Conservation (phyloP, 2,888 invertebrate genomes). For the Pollenia griseotomentosa region DNA sequence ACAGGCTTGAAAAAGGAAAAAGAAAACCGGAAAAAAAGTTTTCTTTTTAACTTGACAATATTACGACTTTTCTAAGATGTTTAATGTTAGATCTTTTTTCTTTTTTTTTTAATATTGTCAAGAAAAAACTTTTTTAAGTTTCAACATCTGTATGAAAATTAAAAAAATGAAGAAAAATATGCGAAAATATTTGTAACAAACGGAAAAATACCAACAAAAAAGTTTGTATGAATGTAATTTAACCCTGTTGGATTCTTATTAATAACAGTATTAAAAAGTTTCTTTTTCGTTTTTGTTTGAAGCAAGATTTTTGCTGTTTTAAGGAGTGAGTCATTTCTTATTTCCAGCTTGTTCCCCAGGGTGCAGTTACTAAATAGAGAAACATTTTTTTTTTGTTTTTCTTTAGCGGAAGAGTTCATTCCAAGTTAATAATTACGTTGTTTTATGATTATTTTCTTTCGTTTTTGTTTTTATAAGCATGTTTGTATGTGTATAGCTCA, state of each 20-base stretch:
- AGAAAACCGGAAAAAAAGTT: slow-evolving; percentile 11
- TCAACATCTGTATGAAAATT: slow-evolving; percentile 54
- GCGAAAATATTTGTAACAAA: slow-evolving; percentile 28
- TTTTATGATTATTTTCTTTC: slow-evolving; percentile 27
- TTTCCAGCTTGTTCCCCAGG: slow-evolving; percentile 54
- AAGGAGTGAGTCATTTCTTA: slow-evolving; percentile 56
- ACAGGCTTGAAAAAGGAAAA: slow-evolving; percentile 7
- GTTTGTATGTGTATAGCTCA: neutral
- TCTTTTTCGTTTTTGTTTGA: slow-evolving; percentile 4
- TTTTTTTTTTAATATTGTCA: neutral
- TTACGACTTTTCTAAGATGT: slow-evolving; percentile 61
- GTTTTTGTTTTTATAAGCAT: slow-evolving; percentile 20
- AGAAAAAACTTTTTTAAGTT: slow-evolving; percentile 34
- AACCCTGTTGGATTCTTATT: slow-evolving; percentile 72
- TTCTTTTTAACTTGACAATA: slow-evolving; percentile 68
- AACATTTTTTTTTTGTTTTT: slow-evolving; percentile 34
- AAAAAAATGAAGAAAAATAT: slow-evolving; percentile 19
- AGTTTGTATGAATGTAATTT: slow-evolving; percentile 60
- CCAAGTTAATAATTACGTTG: slow-evolving; percentile 66
- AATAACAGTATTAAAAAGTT: slow-evolving; percentile 70
- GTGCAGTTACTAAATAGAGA: slow-evolving; percentile 68
- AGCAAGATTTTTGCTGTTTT: slow-evolving; percentile 12
- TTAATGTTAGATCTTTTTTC: slow-evolving; percentile 51
- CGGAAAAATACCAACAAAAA: neutral
- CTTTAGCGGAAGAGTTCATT: slow-evolving; percentile 55